phyloP scores from a whole-genome alignment of 2,888 invertebrate species.

The Callyntrura guangdongensis region DNA sequence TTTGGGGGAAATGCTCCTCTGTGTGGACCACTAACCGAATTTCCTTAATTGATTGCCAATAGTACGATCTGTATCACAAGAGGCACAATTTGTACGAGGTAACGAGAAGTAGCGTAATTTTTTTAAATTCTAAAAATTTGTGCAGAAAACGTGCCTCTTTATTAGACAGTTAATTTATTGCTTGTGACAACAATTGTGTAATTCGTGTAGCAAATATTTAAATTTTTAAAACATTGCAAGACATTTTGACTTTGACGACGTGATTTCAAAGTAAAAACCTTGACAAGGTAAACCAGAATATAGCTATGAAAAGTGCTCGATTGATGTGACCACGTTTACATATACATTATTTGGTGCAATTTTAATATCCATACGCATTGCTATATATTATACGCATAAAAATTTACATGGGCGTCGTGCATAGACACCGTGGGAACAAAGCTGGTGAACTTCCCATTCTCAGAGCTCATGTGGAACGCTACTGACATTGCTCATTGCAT shows the following conservation, averaged over 20 bases:
- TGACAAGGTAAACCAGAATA: conserved; percentile 73
- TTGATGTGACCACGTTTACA: conserved; percentile 38
- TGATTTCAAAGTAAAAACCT: conserved; percentile 60
- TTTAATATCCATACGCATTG: conserved; percentile 37
- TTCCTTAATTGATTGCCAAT: conserved; percentile 21
- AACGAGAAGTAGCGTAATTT: background rate
- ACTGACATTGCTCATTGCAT: conserved; percentile 36
- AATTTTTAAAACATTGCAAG: conserved; percentile 13
- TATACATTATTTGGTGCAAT: conserved; percentile 3
- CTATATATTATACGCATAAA: background rate
- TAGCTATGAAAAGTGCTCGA: conserved; percentile 43
- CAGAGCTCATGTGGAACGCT: conserved; percentile 47
- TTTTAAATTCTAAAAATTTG: conserved; percentile 20
- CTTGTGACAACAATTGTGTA: conserved; percentile 63
- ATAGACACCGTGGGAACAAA: conserved; percentile 66
- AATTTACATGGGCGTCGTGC: conserved; percentile 33
- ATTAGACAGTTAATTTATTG: conserved; percentile 29
- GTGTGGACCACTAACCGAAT: conserved; percentile 74
- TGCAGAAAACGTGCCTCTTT: conserved; percentile 14
- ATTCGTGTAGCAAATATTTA: conserved; percentile 41
- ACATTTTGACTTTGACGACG: conserved; percentile 61
- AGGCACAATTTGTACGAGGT: background rate
- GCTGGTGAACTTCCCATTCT: conserved; percentile 70
- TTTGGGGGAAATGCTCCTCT: conserved; percentile 45
- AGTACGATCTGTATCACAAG: background rate